These are phyloP conservation scores for Dysidea cf. avara DNA, from an alignment of 37 sponge, comb jelly and placozoan genomes.

Conservation along the genomic window DNA sequence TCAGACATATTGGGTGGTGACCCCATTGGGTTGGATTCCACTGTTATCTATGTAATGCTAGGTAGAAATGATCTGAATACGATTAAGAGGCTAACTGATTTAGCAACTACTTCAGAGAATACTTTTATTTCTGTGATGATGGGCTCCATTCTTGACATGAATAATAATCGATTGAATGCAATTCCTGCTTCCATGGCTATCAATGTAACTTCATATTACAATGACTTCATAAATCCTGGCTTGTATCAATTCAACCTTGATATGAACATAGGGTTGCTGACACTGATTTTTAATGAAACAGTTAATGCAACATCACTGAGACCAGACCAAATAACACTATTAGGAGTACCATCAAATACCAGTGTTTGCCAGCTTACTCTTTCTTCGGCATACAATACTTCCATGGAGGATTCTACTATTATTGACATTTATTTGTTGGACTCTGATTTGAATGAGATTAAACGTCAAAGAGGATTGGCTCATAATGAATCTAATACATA, in stretches of 20 bases:
- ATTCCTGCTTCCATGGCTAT: not conserved
- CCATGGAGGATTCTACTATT: conserved; percentile 41
- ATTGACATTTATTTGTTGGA: conserved; percentile 31
- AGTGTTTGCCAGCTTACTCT: conserved; percentile 30
- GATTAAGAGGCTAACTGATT: conserved; percentile 60
- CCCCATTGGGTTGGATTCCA: conserved; percentile 67
- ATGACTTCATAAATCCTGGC: conserved; percentile 53
- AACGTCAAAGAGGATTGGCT: conserved; percentile 70
- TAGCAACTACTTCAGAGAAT: conserved; percentile 41
- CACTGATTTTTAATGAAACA: conserved; percentile 78
- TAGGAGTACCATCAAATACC: conserved; percentile 29
- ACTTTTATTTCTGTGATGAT: conserved; percentile 54
- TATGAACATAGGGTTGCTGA: conserved; percentile 66
- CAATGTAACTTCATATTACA: conserved; percentile 20
- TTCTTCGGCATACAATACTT: conserved; percentile 42
- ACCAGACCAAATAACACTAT: conserved; percentile 45
- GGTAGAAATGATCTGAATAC: conserved; percentile 63
- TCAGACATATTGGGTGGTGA: conserved; percentile 44
- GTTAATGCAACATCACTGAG: conserved; percentile 61
- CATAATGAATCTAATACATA: conserved; percentile 46
- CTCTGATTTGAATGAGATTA: conserved; percentile 79
- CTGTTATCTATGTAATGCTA: conserved; percentile 61
- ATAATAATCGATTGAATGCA: conserved; percentile 44
- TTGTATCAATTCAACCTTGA: conserved; percentile 66
- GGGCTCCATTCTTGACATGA: conserved; percentile 60